These are phyloP conservation scores for Hydrolagus colliei DNA, from an alignment of 2,797 vertebrate genomes.

Conservation along the genomic window DNA sequence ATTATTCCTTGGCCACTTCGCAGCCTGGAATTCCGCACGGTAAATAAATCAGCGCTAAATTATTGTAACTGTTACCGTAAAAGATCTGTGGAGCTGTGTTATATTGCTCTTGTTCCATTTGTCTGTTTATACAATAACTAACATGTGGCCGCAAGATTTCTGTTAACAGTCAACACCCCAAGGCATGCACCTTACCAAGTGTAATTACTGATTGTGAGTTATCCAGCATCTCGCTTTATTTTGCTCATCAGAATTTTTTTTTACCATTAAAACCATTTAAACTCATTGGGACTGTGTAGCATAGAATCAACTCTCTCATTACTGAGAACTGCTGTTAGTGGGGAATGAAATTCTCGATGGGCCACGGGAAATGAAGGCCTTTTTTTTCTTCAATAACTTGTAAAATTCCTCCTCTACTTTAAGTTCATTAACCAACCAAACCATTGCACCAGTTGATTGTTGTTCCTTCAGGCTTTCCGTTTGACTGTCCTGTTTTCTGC, in stretches of 20 bases:
- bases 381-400: not conserved
- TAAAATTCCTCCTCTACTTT: not conserved
- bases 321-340: not conserved
- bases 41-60: slow-evolving; percentile 22
- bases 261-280: not conserved
- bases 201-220: slow-evolving; percentile 3
- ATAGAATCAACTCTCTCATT: not conserved
- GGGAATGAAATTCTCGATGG: not conserved
- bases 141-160: not conserved
- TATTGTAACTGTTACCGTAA: not conserved
- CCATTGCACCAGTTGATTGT: not conserved
- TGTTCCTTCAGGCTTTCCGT: not conserved
- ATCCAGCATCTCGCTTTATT: not conserved
- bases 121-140: slow-evolving; percentile 4
- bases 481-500: not conserved
- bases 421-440: too few species aligned
- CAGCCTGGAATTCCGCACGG: not conserved
- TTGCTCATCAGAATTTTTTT: not conserved
- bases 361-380: not conserved
- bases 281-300: not conserved
- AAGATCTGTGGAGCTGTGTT: not conserved
- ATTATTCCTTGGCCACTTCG: slow-evolving; percentile 12
- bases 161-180: not conserved
- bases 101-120: not conserved
- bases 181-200: not conserved